Evolutionary conservation across 2,888 invertebrate species (phyloP).

Genomic region (Biston betularia): DNA sequence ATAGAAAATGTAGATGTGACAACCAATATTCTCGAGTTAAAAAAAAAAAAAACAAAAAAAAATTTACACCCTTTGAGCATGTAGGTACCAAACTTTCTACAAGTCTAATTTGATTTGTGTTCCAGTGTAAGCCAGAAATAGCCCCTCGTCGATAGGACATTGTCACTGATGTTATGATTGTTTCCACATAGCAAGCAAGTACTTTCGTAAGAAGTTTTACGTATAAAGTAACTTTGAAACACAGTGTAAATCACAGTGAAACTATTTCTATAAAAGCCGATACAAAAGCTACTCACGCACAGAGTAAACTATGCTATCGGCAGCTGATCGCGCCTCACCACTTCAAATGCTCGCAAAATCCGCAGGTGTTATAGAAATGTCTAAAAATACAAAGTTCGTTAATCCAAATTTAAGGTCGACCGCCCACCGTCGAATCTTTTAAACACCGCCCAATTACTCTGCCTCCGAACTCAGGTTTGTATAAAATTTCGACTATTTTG

Average conservation of each 20-base stretch:
- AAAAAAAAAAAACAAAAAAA: too few species aligned
- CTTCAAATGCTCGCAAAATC: conserved; percentile 63
- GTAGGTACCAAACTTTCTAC: too few species aligned
- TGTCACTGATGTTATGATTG: too few species aligned
- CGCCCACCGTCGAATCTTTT: conserved; percentile 42
- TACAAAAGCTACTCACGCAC: conserved; percentile 7
- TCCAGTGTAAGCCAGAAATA: too few species aligned
- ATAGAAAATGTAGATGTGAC: not conserved
- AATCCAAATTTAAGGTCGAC: conserved; percentile 58
- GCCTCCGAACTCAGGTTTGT: conserved; percentile 18
- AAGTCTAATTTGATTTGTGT: too few species aligned
- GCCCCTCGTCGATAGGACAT: too few species aligned
- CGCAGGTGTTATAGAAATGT: conserved; percentile 68
- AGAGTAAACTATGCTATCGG: conserved; percentile 3
- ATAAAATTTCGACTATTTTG: conserved; percentile 40
- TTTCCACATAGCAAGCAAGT: too few species aligned
- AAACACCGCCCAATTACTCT: conserved; percentile 47
- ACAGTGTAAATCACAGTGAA: not conserved
- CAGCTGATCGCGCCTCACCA: conserved; percentile 33
- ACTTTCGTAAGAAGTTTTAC: not conserved
- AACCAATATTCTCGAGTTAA: not conserved
- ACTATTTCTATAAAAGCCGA: not conserved
- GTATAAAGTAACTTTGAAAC: not conserved
- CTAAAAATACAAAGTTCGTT: conserved; percentile 82
- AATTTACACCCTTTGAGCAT: too few species aligned